phyloP scores from a whole-genome alignment of 2,113 vertebrate species.

The Puma concolor region DNA sequence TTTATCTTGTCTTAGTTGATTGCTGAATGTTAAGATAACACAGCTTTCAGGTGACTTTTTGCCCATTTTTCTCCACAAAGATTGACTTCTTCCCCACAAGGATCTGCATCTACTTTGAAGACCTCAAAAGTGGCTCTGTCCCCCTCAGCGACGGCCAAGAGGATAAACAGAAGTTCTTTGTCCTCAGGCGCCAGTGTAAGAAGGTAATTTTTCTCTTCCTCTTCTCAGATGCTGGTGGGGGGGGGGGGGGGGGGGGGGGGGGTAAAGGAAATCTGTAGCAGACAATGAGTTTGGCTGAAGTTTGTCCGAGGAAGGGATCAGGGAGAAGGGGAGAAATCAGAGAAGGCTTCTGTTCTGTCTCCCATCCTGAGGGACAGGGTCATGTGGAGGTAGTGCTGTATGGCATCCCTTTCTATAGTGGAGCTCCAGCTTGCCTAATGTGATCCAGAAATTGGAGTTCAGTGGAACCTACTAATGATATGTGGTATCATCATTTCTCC shows the following conservation, averaged over 20 bases:
- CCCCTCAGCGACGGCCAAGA: slow-evolving; percentile 89
- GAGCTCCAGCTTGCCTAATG: not conserved
- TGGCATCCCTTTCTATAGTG: not conserved
- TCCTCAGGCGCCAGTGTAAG: slow-evolving; percentile 87
- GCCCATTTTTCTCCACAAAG: slow-evolving; percentile 78
- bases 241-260: no score
- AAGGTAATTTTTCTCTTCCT: slow-evolving; percentile 85
- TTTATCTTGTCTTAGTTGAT: not conserved
- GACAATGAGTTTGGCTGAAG: not conserved
- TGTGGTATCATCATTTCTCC: not conserved
- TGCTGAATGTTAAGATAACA: not conserved
- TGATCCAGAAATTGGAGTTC: not conserved
- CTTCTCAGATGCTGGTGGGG: not conserved
- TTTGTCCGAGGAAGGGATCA: not conserved
- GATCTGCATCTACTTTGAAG: slow-evolving; percentile 88
- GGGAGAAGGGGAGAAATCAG: not conserved
- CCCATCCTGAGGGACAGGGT: not conserved
- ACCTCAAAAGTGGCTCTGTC: slow-evolving; percentile 88
- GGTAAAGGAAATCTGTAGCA: not conserved
- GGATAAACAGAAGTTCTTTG: slow-evolving; percentile 86
- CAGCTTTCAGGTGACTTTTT: not conserved
- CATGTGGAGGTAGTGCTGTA: fast-evolving
- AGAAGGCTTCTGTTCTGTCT: not conserved
- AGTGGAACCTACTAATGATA: fast-evolving
- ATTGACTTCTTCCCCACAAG: slow-evolving; percentile 86